phyloP scores from a whole-genome alignment of 2,797 vertebrate genomes.

The Chelonia mydas region DNA sequence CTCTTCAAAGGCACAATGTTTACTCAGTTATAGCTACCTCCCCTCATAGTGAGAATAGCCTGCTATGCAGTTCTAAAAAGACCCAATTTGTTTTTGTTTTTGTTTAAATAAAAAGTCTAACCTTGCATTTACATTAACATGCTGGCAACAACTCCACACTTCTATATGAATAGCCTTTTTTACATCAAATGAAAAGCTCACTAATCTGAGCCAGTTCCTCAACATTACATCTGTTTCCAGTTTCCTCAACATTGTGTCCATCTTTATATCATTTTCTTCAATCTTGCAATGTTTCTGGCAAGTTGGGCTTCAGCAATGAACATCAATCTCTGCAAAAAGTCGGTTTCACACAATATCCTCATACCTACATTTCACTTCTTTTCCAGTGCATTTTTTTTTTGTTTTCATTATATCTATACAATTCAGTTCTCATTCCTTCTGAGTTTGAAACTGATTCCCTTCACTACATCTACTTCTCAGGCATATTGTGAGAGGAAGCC shows the following conservation, averaged over 20 bases:
- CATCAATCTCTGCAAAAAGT: background rate
- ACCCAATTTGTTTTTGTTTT: background rate
- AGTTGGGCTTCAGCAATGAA: too few relatives aligned
- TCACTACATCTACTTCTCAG: too few relatives aligned
- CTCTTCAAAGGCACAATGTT: background rate
- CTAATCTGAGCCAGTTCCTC: background rate
- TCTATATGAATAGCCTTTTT: background rate
- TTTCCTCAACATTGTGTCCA: background rate
- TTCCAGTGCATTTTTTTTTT: too few relatives aligned
- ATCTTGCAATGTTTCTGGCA: background rate
- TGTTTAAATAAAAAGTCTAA: too few relatives aligned
- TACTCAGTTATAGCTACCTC: background rate
- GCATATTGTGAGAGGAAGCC: too few relatives aligned
- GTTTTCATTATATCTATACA: too few relatives aligned
- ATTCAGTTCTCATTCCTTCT: too few relatives aligned
- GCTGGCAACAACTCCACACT: background rate
- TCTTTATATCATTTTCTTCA: background rate
- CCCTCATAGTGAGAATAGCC: background rate
- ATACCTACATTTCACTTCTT: background rate
- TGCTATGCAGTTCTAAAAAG: background rate
- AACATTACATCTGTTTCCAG: background rate
- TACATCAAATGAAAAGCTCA: background rate
- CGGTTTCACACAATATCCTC: background rate
- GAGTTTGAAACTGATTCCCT: too few relatives aligned
- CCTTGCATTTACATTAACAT: background rate